A percentile compares a stretch with the other conserved stretches of the same genome.
phyloP scores from a whole-genome alignment of 2,113 vertebrate species.

The Aleadryas rufinucha region DNA sequence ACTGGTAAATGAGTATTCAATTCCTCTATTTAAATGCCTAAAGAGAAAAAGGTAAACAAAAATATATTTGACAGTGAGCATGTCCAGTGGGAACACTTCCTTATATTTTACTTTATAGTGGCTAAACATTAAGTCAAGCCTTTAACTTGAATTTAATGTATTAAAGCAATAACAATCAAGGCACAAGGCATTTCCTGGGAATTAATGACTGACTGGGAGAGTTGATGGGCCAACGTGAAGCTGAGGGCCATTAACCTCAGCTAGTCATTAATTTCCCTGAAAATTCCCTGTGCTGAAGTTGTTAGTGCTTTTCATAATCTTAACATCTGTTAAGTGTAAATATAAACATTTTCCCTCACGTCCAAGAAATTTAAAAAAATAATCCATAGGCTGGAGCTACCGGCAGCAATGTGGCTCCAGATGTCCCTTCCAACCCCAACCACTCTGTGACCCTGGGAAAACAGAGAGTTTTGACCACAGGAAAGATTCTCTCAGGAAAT shows the following conservation, averaged over 20 bases:
- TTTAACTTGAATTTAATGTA: conserved; percentile 73
- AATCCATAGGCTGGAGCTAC: neutral
- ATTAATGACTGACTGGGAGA: conserved; percentile 70
- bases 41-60: conserved; percentile 64
- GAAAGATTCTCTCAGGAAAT: neutral
- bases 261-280: conserved; percentile 69
- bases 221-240: conserved; percentile 60
- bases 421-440: neutral
- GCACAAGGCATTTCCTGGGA: conserved; percentile 64
- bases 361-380: neutral
- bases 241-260: conserved; percentile 64
- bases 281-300: conserved; percentile 58
- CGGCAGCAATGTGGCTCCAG: neutral
- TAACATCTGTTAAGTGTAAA: conserved; percentile 39
- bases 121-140: conserved; percentile 68
- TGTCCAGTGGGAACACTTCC: conserved; percentile 41
- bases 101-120: conserved; percentile 64
- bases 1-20: neutral
- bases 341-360: neutral
- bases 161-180: conserved; percentile 69
- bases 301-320: conserved; percentile 55
- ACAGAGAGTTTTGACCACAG: neutral
- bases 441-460: neutral
- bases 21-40: conserved; percentile 8
- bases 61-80: conserved; percentile 36